These are phyloP conservation scores for Drosophila ananassae DNA, from an alignment of 1,140 invertebrate genomes.

Conservation along the genomic window DNA sequence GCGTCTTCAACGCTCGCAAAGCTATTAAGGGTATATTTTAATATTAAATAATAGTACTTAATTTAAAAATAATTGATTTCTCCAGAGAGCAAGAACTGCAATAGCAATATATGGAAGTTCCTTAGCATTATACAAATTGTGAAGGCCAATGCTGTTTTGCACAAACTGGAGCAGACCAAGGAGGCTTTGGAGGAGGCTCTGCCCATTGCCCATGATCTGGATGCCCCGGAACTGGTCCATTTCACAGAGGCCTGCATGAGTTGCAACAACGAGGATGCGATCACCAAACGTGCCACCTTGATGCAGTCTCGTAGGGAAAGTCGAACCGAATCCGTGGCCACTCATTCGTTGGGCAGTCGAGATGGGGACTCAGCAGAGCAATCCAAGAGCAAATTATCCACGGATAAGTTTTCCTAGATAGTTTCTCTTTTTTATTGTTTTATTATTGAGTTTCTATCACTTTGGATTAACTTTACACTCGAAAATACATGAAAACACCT, in stretches of 20 bases:
- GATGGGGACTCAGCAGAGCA: background rate
- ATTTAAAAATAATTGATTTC: background rate
- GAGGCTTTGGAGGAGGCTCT: constrained; percentile 58
- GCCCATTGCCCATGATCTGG: constrained; percentile 38
- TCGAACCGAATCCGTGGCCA: constrained; percentile 20
- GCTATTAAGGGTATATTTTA: constrained; percentile 51
- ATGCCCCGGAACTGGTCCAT: constrained; percentile 1
- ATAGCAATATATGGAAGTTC: constrained; percentile 66
- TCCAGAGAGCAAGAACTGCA: constrained; percentile 54
- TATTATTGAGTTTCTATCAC: background rate
- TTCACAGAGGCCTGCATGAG: constrained; percentile 53
- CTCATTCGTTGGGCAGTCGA: constrained; percentile 5
- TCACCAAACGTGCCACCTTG: constrained; percentile 25
- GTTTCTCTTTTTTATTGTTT: background rate
- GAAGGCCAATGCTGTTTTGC: constrained; percentile 63
- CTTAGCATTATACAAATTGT: constrained; percentile 61
- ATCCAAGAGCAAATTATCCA: background rate
- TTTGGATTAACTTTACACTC: background rate
- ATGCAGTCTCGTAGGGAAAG: background rate
- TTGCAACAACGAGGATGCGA: constrained; percentile 41
- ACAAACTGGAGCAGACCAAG: constrained; percentile 70
- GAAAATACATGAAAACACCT: background rate
- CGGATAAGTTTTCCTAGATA: background rate
- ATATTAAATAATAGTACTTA: background rate
- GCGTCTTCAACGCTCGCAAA: constrained; percentile 58